Conservation (phyloP, 2,113 vertebrate species). For the Podarcis cretensis region DNA sequence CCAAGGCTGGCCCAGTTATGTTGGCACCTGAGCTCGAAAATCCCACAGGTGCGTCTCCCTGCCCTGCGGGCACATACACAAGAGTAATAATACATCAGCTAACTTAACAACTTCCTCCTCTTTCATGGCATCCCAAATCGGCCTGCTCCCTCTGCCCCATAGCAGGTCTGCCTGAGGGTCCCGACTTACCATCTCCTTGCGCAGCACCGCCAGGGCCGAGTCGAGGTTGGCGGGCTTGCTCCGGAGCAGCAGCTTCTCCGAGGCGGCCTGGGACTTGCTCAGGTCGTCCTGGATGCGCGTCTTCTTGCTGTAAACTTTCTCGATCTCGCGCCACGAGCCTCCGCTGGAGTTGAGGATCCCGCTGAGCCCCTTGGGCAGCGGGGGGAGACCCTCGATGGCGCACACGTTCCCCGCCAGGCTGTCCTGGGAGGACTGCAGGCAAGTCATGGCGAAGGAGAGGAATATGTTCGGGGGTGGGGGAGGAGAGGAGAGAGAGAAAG, state of each 20-base stretch:
- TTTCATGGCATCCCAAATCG: too few relatives aligned
- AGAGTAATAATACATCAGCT: too few relatives aligned
- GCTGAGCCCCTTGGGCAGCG: slow-evolving; percentile 82
- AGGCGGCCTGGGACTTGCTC: slow-evolving; percentile 61
- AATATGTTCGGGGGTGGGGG: too few relatives aligned
- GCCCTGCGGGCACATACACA: too few relatives aligned
- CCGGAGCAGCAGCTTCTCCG: slow-evolving; percentile 55
- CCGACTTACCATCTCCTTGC: slow-evolving; percentile 82
- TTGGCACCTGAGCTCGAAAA: too few relatives aligned
- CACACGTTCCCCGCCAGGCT: slow-evolving; percentile 48
- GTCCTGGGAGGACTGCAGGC: slow-evolving; percentile 56
- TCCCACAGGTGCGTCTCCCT: too few relatives aligned
- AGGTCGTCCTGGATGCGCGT: slow-evolving; percentile 83
- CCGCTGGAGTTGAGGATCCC: slow-evolving; percentile 83
- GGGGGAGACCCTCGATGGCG: slow-evolving; percentile 76
- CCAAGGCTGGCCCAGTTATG: too few relatives aligned
- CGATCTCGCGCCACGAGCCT: slow-evolving; percentile 83
- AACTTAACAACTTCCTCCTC: too few relatives aligned
- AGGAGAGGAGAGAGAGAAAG: neutral
- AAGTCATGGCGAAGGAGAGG: slow-evolving; percentile 64
- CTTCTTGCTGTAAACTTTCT: slow-evolving; percentile 80
- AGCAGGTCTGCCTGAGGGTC: neutral
- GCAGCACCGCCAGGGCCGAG: slow-evolving; percentile 78
- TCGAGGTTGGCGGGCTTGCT: slow-evolving; percentile 78
- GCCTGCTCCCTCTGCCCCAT: too few relatives aligned